phyloP scores from a whole-genome alignment of 2,888 invertebrate species.

The Chelonus formosanus region DNA sequence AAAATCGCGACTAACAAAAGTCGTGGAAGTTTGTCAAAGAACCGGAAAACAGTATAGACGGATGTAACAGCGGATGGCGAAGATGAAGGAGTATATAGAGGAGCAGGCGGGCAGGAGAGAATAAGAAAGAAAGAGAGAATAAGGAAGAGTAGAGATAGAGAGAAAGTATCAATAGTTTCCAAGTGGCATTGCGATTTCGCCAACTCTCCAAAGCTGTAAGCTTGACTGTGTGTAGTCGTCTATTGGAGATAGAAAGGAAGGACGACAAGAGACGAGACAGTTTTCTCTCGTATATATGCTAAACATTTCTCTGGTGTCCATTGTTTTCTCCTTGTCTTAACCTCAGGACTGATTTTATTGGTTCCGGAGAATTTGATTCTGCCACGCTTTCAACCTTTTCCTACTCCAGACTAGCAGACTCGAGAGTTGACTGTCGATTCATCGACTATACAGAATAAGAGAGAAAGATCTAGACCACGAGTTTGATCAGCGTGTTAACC shows the following conservation, averaged over 20 bases:
- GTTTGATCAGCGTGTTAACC: constrained; percentile 30
- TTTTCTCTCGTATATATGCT: constrained; percentile 61
- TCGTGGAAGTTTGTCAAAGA: constrained; percentile 30
- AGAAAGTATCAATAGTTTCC: constrained; percentile 33
- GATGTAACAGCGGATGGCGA: constrained; percentile 17
- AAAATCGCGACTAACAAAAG: constrained; percentile 29
- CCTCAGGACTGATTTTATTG: constrained; percentile 56
- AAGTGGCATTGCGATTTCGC: constrained; percentile 33
- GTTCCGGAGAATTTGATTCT: constrained; percentile 41
- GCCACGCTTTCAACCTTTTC: constrained; percentile 25
- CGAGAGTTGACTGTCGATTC: constrained; percentile 30
- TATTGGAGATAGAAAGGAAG: constrained; percentile 12
- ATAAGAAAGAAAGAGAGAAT: constrained; percentile 16
- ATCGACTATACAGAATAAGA: constrained; percentile 17
- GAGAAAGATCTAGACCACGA: constrained; percentile 5
- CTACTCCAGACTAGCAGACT: constrained; percentile 20
- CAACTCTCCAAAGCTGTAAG: constrained; percentile 24
- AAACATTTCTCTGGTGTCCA: constrained; percentile 51
- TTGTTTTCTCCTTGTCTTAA: constrained; percentile 48
- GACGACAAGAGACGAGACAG: constrained; percentile 42
- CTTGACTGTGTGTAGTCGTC: constrained; percentile 8
- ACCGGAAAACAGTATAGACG: constrained; percentile 31
- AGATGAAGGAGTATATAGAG: constrained; percentile 6
- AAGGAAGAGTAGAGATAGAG: constrained; percentile 14
- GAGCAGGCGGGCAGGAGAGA: background rate